Base-by-base conservation (phyloP, 2,888 invertebrate species). In the Aricia artaxerxes region DNA sequence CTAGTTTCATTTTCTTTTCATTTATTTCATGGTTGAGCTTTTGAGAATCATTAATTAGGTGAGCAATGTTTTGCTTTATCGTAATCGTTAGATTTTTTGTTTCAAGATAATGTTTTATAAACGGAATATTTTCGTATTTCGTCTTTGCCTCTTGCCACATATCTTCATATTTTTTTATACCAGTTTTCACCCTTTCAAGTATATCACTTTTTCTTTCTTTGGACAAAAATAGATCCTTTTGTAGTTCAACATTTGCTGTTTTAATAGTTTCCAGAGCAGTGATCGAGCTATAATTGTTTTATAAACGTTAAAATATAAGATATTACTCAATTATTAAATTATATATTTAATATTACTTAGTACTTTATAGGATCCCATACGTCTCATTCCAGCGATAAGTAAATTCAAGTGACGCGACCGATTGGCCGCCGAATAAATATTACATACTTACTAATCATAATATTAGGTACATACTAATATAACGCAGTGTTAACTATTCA, bases 41-140 rank as follows among this genome's bases (percentile, higher is more conserved):
- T 80, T 83, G 81, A 72, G 84, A 82, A 82, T 91, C 83, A 69
- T 86, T 85, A 77, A 87, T 84, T 4, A 90, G 81, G 64, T 79
- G 79, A 2, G 82, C 81, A 2, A 91, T 87, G 44, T 86, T 81
- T 5, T 86, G 85, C 79, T 87, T 83, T 1, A 89, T 80, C 13
- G 49, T 78, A 79, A 88, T 79, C 24, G 81, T 82, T 81, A 83
- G 86, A 79, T 87, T 86, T 81, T 82, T 85, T 16, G 83, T 83
- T 79, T 87, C 81, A 0, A 89, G 81, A 80, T 88, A 84, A 78
- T 87, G 87, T 83, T 91, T 87, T n/a, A 92, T 89, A 78, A 86
- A 87, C 57, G 89, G 89, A 79, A 92, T 87, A 80, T 87, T 91
- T 84, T 93, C 91, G 82, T 87, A 92, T 84, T 89, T 85, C 57